A percentile compares a stretch with the other conserved stretches of the same genome.
Conservation (phyloP, 2,888 invertebrate species). For the Drosophila greeni region DNA sequence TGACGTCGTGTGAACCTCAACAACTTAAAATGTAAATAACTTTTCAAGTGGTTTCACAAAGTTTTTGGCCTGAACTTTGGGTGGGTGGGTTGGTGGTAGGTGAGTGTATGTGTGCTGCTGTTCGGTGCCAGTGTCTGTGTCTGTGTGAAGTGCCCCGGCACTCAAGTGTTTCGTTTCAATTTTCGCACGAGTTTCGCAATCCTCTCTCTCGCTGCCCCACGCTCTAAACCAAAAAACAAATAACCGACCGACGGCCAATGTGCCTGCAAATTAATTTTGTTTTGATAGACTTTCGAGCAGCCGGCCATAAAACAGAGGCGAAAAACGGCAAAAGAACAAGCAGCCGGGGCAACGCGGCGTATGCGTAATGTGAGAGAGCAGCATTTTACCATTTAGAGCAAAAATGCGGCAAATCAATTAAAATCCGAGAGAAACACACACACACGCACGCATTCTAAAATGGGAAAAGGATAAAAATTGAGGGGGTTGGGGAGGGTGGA, state of each 20-base stretch:
- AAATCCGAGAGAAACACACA: slow-evolving; percentile 45
- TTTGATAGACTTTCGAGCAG: slow-evolving; percentile 69
- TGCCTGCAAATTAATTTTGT: slow-evolving; percentile 69
- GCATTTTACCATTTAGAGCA: slow-evolving; percentile 48
- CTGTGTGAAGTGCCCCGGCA: slow-evolving; percentile 58
- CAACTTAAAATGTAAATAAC: slow-evolving; percentile 73
- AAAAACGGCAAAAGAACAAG: slow-evolving; percentile 19
- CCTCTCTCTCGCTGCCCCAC: slow-evolving; percentile 12
- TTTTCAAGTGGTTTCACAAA: slow-evolving; percentile 73
- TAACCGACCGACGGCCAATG: slow-evolving; percentile 58
- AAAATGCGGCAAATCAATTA: slow-evolving; percentile 57
- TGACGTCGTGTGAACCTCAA: slow-evolving; percentile 74
- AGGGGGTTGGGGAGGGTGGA: neutral
- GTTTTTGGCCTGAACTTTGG: slow-evolving; percentile 69
- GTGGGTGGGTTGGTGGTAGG: too few species aligned
- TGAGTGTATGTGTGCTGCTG: neutral
- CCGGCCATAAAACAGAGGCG: slow-evolving; percentile 29
- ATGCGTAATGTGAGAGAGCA: slow-evolving; percentile 44
- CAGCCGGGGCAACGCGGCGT: slow-evolving; percentile 34
- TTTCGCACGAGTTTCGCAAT: slow-evolving; percentile 57
- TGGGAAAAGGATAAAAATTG: slow-evolving; percentile 11
- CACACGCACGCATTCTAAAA: slow-evolving; percentile 14
- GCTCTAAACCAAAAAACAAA: slow-evolving; percentile 53
- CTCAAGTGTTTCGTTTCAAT: slow-evolving; percentile 73
- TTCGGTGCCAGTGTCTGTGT: slow-evolving; percentile 32